Evolutionary conservation across 2,888 invertebrate species (phyloP).

Genomic region (Ptychoptera contaminata): DNA sequence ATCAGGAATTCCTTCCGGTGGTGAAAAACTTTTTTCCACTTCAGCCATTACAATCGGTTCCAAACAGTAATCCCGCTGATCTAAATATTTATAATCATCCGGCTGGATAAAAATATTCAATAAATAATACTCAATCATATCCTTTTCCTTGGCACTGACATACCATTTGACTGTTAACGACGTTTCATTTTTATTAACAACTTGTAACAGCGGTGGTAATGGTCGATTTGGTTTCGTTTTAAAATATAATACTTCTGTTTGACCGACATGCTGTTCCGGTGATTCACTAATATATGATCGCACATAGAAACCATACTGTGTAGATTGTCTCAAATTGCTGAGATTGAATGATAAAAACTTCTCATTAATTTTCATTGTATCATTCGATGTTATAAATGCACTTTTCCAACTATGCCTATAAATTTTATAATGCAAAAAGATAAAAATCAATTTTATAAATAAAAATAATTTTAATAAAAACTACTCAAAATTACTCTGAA

Average conservation of each 20-base stretch:
- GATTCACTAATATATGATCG: slow-evolving; percentile 40
- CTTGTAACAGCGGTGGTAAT: slow-evolving; percentile 17
- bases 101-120: slow-evolving; percentile 23
- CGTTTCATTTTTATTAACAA: slow-evolving; percentile 20
- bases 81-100: slow-evolving; percentile 27
- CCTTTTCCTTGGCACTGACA: slow-evolving; percentile 32
- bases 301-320: slow-evolving; percentile 58
- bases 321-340: slow-evolving; percentile 42
- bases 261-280: slow-evolving; percentile 23
- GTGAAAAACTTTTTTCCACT: neutral
- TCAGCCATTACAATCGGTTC: slow-evolving; percentile 18
- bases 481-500: slow-evolving; percentile 1
- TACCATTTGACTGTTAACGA: slow-evolving; percentile 39
- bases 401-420: neutral
- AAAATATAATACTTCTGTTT: slow-evolving; percentile 46
- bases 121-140: slow-evolving; percentile 24
- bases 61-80: slow-evolving; percentile 36
- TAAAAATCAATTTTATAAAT: neutral
- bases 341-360: slow-evolving; percentile 22
- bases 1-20: neutral
- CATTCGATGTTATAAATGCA: neutral
- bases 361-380: slow-evolving; percentile 10
- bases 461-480: neutral
- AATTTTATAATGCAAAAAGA: neutral
- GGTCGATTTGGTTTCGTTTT: slow-evolving; percentile 44